Conservation (phyloP, 2,888 invertebrate species). For the Nudaria mundana region DNA sequence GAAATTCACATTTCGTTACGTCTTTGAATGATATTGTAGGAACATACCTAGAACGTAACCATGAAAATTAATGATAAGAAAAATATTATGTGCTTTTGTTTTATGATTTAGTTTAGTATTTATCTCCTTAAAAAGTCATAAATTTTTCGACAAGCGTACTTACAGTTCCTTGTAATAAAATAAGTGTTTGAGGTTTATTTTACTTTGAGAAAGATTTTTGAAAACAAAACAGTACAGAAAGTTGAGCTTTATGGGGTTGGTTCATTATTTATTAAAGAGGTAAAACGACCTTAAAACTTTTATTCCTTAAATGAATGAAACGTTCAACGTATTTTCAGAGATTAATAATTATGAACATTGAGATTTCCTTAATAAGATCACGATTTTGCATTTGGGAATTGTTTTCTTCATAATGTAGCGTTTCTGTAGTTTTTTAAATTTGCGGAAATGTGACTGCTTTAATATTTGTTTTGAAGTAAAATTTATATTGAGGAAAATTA, state of each 20-base stretch:
- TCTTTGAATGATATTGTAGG: too few species aligned
- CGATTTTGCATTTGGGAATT: slow-evolving; percentile 20
- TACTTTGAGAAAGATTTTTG: slow-evolving; percentile 13
- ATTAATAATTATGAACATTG: slow-evolving; percentile 41
- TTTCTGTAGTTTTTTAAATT: slow-evolving; percentile 12
- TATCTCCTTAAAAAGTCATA: too few species aligned
- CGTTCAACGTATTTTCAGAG: slow-evolving; percentile 22
- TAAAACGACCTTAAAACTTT: slow-evolving; percentile 15
- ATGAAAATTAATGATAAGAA: too few species aligned
- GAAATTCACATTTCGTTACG: too few species aligned
- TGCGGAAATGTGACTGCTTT: slow-evolving; percentile 6
- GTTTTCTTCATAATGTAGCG: slow-evolving; percentile 14
- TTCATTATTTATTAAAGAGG: slow-evolving; percentile 24
- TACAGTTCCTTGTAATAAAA: too few species aligned
- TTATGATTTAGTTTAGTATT: too few species aligned
- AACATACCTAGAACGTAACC: too few species aligned
- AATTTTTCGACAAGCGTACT: too few species aligned
- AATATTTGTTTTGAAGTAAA: slow-evolving; percentile 6
- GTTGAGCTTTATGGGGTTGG: slow-evolving; percentile 20
- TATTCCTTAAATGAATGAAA: slow-evolving; percentile 16
- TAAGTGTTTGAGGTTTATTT: too few species aligned
- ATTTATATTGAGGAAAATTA: slow-evolving; percentile 8
- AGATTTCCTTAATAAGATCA: slow-evolving; percentile 29
- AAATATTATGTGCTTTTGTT: too few species aligned
- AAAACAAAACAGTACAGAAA: slow-evolving; percentile 19